A percentile compares a stretch with the other conserved stretches of the same genome.
Conservation (phyloP, 1,140 invertebrate species). For the Neodiprion virginianus region DNA sequence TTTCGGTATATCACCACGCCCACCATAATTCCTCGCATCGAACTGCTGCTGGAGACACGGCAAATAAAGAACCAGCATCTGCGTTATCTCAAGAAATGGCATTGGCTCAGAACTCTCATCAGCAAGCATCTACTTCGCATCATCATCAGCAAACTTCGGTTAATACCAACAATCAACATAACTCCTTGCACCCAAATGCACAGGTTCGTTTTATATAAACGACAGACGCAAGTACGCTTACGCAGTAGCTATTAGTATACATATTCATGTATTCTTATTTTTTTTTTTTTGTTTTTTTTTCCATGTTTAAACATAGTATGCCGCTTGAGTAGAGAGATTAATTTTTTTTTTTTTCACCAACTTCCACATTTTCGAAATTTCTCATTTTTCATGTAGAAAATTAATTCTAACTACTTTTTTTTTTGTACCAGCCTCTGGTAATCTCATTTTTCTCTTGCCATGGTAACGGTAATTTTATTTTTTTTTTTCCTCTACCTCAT, state of each 20-base stretch:
- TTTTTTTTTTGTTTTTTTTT: neutral
- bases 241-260: neutral
- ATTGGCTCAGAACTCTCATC: constrained; percentile 49
- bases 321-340: neutral
- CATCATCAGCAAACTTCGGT: constrained; percentile 56
- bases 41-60: constrained; percentile 41
- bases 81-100: constrained; percentile 55
- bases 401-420: neutral
- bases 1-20: constrained; percentile 58
- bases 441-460: constrained; percentile 11
- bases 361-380: neutral
- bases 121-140: constrained; percentile 46
- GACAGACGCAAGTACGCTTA: constrained; percentile 18
- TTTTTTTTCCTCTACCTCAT: no score
- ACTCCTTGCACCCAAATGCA: constrained; percentile 49
- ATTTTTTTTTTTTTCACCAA: constrained; percentile 15
- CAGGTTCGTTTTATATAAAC: constrained; percentile 59
- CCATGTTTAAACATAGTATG: neutral
- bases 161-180: constrained; percentile 53
- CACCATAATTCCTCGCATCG: constrained; percentile 52
- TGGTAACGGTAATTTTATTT: no score
- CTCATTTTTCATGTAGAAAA: neutral
- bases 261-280: neutral
- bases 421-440: constrained; percentile 24
- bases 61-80: constrained; percentile 46